phyloP scores from a whole-genome alignment of 2,888 invertebrate species.

The Chelonus formosanus region DNA sequence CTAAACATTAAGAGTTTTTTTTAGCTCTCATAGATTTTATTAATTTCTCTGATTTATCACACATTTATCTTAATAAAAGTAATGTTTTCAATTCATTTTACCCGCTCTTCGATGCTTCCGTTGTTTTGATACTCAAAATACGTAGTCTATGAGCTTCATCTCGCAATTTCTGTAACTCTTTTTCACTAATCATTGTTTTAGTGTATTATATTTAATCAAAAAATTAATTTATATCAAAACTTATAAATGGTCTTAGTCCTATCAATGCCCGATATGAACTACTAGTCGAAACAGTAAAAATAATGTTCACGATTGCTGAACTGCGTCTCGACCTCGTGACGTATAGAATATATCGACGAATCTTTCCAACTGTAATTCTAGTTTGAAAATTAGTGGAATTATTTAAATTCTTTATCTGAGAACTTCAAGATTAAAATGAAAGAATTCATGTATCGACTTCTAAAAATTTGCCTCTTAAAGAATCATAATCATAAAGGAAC shows the following conservation, averaged over 20 bases:
- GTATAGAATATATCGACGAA: background rate
- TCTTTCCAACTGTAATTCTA: background rate
- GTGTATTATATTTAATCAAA: constrained; percentile 12
- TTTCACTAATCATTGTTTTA: constrained; percentile 50
- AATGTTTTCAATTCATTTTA: constrained; percentile 56
- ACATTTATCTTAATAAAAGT: constrained; percentile 5
- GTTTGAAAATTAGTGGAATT: background rate
- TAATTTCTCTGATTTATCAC: constrained; percentile 1
- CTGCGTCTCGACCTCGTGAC: constrained; percentile 8
- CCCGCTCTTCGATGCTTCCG: constrained; percentile 75
- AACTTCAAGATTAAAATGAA: no score
- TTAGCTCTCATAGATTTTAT: background rate
- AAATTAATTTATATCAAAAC: constrained; percentile 6
- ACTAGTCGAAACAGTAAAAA: background rate
- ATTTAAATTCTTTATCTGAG: no score
- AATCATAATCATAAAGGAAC: no score
- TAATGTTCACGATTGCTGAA: constrained; percentile 4
- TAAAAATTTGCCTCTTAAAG: no score
- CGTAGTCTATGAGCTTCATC: constrained; percentile 74
- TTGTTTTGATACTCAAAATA: constrained; percentile 71
- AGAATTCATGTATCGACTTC: no score
- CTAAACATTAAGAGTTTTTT: background rate
- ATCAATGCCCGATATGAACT: background rate
- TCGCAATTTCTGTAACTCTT: constrained; percentile 60
- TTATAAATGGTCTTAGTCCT: background rate